These are phyloP conservation scores for Solea senegalensis DNA, from an alignment of 2,113 vertebrate species.

Conservation along the genomic window DNA sequence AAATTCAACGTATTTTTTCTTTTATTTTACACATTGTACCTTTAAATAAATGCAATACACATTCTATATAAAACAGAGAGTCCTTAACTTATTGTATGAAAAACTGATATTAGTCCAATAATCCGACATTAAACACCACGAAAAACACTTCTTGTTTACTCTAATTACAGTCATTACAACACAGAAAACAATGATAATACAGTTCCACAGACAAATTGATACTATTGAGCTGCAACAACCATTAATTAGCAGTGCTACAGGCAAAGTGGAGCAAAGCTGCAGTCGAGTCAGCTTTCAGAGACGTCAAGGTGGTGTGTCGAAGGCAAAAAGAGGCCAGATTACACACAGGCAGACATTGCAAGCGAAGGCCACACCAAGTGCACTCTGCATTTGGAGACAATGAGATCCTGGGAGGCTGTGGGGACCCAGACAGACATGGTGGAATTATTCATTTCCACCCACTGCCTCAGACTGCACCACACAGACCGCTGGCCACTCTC, in stretches of 20 bases:
- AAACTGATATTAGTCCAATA: neutral
- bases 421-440: slow-evolving; percentile 63
- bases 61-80: neutral
- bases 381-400: slow-evolving; percentile 60
- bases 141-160: neutral
- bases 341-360: slow-evolving; percentile 35
- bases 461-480: slow-evolving; percentile 39
- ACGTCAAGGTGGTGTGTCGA: slow-evolving; percentile 31
- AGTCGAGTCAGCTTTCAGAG: slow-evolving; percentile 70
- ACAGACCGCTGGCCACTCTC: slow-evolving; percentile 24
- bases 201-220: slow-evolving; percentile 63
- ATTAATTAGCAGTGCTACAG: slow-evolving; percentile 71
- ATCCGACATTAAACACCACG: neutral
- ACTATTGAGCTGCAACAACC: slow-evolving; percentile 66
- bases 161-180: slow-evolving; percentile 7
- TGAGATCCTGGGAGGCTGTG: slow-evolving; percentile 50
- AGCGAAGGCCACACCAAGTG: slow-evolving; percentile 47
- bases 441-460: slow-evolving; percentile 71
- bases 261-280: slow-evolving; percentile 32
- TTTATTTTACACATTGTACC: no score
- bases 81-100: neutral
- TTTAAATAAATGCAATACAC: neutral
- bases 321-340: slow-evolving; percentile 58
- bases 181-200: slow-evolving; percentile 44
- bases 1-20: no score